Percentiles rank a stretch among this genome's conserved stretches.
These are phyloP conservation scores for Liopterus haemorrhoidalis DNA, from an alignment of 2,888 invertebrate genomes.

Conservation along the genomic window DNA sequence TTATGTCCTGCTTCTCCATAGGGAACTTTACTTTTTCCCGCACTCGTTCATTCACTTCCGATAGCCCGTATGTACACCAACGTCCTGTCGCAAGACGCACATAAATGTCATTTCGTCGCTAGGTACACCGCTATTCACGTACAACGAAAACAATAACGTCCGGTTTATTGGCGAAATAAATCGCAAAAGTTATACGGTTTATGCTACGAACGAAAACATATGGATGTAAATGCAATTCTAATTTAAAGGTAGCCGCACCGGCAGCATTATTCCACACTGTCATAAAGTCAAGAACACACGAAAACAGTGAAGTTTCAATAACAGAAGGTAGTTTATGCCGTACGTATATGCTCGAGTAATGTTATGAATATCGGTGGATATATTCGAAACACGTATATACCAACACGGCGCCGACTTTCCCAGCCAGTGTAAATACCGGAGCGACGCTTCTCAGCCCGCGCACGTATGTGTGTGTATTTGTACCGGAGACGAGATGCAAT, in stretches of 20 bases:
- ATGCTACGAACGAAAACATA: too few species aligned
- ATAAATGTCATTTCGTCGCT: too few species aligned
- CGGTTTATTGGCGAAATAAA: too few species aligned
- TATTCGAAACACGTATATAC: neutral
- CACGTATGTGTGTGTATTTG: slow-evolving; percentile 10
- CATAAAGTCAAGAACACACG: slow-evolving; percentile 9
- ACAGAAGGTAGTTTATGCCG: slow-evolving; percentile 9
- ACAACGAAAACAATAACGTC: too few species aligned
- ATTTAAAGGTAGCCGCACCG: slow-evolving; percentile 6
- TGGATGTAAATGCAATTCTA: too few species aligned
- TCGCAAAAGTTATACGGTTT: too few species aligned
- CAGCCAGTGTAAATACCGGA: slow-evolving; percentile 4
- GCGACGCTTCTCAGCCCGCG: slow-evolving; percentile 2
- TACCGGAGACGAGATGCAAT: slow-evolving; percentile 18
- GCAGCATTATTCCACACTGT: slow-evolving; percentile 12
- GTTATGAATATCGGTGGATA: slow-evolving; percentile 14
- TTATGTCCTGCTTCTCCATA: too few species aligned
- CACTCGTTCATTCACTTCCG: too few species aligned
- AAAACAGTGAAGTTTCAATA: slow-evolving; percentile 19
- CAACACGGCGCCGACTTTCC: slow-evolving; percentile 3
- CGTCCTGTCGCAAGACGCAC: too few species aligned
- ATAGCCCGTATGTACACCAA: too few species aligned
- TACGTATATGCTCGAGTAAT: neutral
- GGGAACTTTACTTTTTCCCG: too few species aligned
- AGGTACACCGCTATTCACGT: too few species aligned